phyloP scores from a whole-genome alignment of 1,140 invertebrate genomes.

The Drosophila kurseongensis region DNA sequence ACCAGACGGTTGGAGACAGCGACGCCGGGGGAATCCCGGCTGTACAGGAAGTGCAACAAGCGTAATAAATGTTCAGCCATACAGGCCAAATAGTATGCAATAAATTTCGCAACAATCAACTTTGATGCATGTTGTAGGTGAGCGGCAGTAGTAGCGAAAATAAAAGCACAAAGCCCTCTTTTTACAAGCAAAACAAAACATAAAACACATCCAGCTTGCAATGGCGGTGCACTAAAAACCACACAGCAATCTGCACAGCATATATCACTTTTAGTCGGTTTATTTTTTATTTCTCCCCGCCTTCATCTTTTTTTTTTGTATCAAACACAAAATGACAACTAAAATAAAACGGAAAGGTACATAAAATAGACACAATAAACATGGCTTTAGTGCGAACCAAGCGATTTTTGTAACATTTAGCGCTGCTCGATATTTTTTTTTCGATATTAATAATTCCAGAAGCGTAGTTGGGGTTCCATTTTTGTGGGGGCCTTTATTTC shows the following conservation, averaged over 20 bases:
- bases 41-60: constrained; percentile 69
- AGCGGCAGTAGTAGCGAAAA: constrained; percentile 32
- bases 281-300: constrained; percentile 23
- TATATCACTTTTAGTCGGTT: constrained; percentile 69
- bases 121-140: constrained; percentile 78
- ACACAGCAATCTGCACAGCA: constrained; percentile 61
- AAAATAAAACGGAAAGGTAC: constrained; percentile 23
- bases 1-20: constrained; percentile 3
- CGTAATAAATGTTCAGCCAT: constrained; percentile 78
- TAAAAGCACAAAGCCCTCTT: constrained; percentile 24
- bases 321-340: constrained; percentile 16
- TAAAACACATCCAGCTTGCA: constrained; percentile 21
- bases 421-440: constrained; percentile 11
- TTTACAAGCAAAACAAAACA: constrained; percentile 15
- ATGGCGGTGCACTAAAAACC: constrained; percentile 63
- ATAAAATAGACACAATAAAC: constrained; percentile 40
- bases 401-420: constrained; percentile 64
- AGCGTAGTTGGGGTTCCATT: constrained; percentile 4
- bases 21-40: constrained; percentile 13
- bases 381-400: constrained; percentile 17
- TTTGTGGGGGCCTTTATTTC: no score
- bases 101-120: constrained; percentile 83
- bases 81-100: constrained; percentile 78
- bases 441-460: not conserved
- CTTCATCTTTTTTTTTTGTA: constrained; percentile 19